These are phyloP conservation scores for Cheilosia soror DNA, from an alignment of 2,888 invertebrate genomes.

Conservation along the genomic window DNA sequence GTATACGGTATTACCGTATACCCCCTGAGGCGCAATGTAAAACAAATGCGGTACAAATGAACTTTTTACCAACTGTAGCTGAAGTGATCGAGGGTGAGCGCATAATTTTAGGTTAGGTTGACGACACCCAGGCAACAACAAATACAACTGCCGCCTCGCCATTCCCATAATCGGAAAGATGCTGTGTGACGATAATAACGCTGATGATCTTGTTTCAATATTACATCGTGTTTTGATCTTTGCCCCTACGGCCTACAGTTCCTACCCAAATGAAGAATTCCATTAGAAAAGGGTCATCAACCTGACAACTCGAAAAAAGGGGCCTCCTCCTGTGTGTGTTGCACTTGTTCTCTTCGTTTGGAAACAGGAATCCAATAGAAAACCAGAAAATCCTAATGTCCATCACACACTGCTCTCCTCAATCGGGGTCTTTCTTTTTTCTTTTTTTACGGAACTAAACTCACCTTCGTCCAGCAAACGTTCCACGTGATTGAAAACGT, in stretches of 20 bases:
- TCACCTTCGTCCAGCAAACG: slow-evolving; percentile 99
- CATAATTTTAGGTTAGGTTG: slow-evolving; percentile 69
- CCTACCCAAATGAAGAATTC: slow-evolving; percentile 43
- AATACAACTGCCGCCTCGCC: neutral
- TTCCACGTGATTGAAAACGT: slow-evolving; percentile 99
- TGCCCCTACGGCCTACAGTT: neutral
- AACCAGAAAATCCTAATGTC: neutral
- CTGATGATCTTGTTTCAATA: slow-evolving; percentile 21
- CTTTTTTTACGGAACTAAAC: slow-evolving; percentile 55
- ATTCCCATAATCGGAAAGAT: slow-evolving; percentile 46
- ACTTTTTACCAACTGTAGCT: slow-evolving; percentile 57
- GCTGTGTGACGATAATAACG: slow-evolving; percentile 37
- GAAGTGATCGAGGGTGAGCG: slow-evolving; percentile 50
- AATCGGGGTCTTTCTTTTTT: no score
- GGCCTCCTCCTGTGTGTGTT: slow-evolving; percentile 24
- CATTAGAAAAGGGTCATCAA: slow-evolving; percentile 73
- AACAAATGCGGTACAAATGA: neutral
- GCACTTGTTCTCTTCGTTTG: slow-evolving; percentile 44
- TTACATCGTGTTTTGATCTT: neutral
- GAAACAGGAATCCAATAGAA: slow-evolving; percentile 67
- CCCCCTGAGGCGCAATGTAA: neutral
- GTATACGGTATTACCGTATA: no score
- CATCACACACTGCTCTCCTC: neutral
- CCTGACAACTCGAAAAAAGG: slow-evolving; percentile 45
- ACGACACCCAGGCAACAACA: slow-evolving; percentile 50